Percentiles rank a stretch among this genome's conserved stretches.
These are phyloP conservation scores for Bombyx mandarina DNA, from an alignment of 1,140 invertebrate genomes.

Conservation along the genomic window DNA sequence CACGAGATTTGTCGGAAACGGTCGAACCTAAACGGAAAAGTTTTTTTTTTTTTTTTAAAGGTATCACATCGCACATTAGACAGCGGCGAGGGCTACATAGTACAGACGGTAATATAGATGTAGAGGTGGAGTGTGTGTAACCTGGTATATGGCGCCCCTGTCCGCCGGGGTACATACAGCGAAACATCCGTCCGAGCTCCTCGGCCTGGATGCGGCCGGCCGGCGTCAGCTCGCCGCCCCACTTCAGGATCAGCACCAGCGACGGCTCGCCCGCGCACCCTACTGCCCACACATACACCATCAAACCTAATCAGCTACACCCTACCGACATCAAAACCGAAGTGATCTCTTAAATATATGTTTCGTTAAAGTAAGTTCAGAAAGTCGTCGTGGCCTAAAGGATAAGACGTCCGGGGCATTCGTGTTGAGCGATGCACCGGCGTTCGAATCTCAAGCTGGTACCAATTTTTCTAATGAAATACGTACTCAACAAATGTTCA, in stretches of 20 bases:
- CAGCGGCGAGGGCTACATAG: neutral
- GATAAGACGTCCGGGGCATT: too few relatives aligned
- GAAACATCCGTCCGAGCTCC: constrained; percentile 96
- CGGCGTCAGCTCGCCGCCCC: constrained; percentile 99
- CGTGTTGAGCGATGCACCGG: too few relatives aligned
- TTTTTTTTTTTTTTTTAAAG: neutral
- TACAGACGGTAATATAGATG: neutral
- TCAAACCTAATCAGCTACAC: too few relatives aligned
- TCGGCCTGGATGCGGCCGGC: constrained; percentile 97
- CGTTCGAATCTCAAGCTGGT: too few relatives aligned
- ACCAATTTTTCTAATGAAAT: too few relatives aligned
- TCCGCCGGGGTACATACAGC: constrained; percentile 97
- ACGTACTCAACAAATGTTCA: too few relatives aligned
- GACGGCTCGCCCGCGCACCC: constrained; percentile 89
- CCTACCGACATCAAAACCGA: too few relatives aligned
- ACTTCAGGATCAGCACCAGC: constrained; percentile 96
- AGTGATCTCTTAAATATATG: too few relatives aligned
- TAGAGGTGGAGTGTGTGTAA: constrained; percentile 10
- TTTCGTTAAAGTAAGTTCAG: too few relatives aligned
- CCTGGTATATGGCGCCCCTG: constrained; percentile 83
- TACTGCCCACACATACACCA: constrained; percentile 44
- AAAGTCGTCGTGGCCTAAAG: too few relatives aligned
- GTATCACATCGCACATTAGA: neutral
- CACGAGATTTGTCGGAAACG: too few relatives aligned
- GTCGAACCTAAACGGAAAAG: neutral